A percentile compares a stretch with the other conserved stretches of the same genome.
phyloP scores from a whole-genome alignment of 1,140 invertebrate genomes.

The Temnothorax curvispinosus region DNA sequence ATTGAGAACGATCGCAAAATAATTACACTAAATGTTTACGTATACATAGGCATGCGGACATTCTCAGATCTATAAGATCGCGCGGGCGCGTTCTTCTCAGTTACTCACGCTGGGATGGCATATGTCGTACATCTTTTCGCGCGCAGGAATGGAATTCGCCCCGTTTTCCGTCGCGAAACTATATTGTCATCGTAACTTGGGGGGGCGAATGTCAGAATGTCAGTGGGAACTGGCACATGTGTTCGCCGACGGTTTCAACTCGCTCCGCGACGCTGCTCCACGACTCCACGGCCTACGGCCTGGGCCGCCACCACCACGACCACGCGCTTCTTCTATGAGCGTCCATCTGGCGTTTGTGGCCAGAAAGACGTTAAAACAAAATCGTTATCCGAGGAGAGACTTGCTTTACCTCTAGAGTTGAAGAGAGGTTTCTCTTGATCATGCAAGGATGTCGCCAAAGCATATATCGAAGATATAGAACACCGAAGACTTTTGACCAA shows the following conservation, averaged over 20 bases:
- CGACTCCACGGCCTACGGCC: no score
- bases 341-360: background rate
- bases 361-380: background rate
- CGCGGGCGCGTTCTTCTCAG: background rate
- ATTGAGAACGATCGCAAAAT: slow-evolving; percentile 38
- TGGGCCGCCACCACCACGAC: no score
- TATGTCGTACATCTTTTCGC: slow-evolving; percentile 77
- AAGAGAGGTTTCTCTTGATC: background rate
- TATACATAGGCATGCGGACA: slow-evolving; percentile 8
- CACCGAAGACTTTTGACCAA: no score
- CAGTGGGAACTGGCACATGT: background rate
- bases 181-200: background rate
- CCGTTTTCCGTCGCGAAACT: background rate
- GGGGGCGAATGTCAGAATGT: background rate
- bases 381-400: background rate
- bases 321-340: no score
- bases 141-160: background rate
- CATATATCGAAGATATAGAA: background rate
- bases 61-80: background rate
- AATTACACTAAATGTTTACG: slow-evolving; percentile 31
- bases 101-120: slow-evolving; percentile 82
- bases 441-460: slow-evolving; percentile 10
- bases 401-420: background rate
- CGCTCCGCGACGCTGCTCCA: no score
- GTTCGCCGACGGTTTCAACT: background rate